phyloP scores from a whole-genome alignment of 2,888 invertebrate genomes.

The Zaprionus lineosus region DNA sequence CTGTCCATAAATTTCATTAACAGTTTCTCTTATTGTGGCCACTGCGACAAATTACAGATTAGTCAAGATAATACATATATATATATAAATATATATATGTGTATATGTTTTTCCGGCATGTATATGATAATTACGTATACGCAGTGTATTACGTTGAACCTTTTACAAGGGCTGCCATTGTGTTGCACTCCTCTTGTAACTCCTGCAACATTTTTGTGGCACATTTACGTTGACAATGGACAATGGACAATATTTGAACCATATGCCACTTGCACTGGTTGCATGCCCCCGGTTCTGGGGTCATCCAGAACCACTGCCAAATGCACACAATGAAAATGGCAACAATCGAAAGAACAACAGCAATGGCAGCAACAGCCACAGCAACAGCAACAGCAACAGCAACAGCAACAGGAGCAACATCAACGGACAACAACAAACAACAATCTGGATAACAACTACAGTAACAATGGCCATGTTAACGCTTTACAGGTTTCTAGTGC shows the following conservation, averaged over 20 bases:
- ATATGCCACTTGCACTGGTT: constrained; percentile 47
- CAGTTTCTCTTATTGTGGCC: constrained; percentile 53
- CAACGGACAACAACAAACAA: constrained; percentile 13
- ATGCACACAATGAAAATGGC: constrained; percentile 45
- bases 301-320: constrained; percentile 44
- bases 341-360: constrained; percentile 35
- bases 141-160: constrained; percentile 26
- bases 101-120: constrained; percentile 7
- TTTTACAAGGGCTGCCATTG: constrained; percentile 18
- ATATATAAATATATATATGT: background rate
- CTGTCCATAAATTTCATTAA: constrained; percentile 74
- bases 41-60: constrained; percentile 67
- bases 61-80: constrained; percentile 37
- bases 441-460: constrained; percentile 20
- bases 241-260: constrained; percentile 65
- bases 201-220: constrained; percentile 40
- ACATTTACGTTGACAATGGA: constrained; percentile 53
- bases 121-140: constrained; percentile 71
- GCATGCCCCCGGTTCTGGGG: constrained; percentile 38
- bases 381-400: background rate
- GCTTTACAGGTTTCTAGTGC: constrained; percentile 71
- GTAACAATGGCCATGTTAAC: constrained; percentile 45
- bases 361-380: constrained; percentile 9
- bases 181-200: constrained; percentile 21
- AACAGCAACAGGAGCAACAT: constrained; percentile 1